Conservation (phyloP, 1,140 invertebrate species). For the Zaprionus tsacasi region DNA sequence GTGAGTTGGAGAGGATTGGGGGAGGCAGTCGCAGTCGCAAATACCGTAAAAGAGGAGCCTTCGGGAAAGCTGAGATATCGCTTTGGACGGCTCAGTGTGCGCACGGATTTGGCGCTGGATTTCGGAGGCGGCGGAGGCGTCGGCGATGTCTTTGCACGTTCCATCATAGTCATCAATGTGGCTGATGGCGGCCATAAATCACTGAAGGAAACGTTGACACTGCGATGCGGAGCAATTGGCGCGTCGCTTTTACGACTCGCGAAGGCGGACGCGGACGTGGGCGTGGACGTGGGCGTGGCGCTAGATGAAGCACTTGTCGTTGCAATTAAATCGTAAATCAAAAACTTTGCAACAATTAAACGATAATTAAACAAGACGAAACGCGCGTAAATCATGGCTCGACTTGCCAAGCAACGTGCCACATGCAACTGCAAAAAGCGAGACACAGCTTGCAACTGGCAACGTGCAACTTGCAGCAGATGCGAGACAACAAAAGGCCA, state of each 20-base stretch:
- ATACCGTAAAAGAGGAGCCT: conserved; percentile 82
- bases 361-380: conserved; percentile 78
- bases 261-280: conserved; percentile 1
- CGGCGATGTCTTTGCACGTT: conserved; percentile 54
- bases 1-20: too few relatives aligned
- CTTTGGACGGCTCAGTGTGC: conserved; percentile 64
- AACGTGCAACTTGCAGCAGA: conserved; percentile 4
- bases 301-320: conserved; percentile 54
- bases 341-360: conserved; percentile 80
- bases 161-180: conserved; percentile 70
- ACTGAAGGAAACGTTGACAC: conserved; percentile 39
- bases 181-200: conserved; percentile 61
- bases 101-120: conserved; percentile 31
- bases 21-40: conserved; percentile 11
- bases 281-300: conserved; percentile 24
- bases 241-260: conserved; percentile 38
- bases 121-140: conserved; percentile 26
- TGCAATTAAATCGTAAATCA: conserved; percentile 83
- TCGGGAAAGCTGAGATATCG: conserved; percentile 84
- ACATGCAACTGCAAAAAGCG: conserved; percentile 42
- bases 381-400: conserved; percentile 69
- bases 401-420: conserved; percentile 24
- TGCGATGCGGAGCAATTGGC: conserved; percentile 19
- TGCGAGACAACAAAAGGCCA: conserved; percentile 11
- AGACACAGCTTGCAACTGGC: conserved; percentile 9